These are phyloP conservation scores for Harmothoe impar DNA, from an alignment of 2,888 invertebrate species.

Conservation along the genomic window DNA sequence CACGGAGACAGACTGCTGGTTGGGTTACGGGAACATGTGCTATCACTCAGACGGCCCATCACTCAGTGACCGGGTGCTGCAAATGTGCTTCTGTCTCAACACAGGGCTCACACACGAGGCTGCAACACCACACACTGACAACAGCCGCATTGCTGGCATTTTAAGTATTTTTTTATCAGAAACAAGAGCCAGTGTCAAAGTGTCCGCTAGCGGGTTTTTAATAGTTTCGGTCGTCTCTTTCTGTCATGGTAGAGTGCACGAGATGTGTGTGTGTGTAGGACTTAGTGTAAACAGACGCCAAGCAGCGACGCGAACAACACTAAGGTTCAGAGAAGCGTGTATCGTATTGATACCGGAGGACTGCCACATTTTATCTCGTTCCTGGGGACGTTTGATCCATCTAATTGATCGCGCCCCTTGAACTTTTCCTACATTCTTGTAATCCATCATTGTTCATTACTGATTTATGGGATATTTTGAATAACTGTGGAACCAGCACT, in stretches of 20 bases:
- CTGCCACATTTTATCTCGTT: conserved; percentile 43
- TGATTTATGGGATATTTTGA: neutral
- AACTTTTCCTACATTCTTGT: conserved; percentile 2
- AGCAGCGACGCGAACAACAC: neutral
- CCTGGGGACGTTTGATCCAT: neutral
- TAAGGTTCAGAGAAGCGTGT: neutral
- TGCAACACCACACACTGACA: neutral
- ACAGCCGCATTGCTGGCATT: neutral
- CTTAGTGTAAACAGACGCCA: neutral
- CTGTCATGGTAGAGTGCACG: neutral
- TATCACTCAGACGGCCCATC: neutral
- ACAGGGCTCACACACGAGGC: neutral
- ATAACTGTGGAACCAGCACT: conserved; percentile 2
- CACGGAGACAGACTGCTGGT: neutral
- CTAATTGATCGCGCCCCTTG: neutral
- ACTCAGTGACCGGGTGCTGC: neutral
- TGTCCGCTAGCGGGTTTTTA: neutral
- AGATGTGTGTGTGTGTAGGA: neutral
- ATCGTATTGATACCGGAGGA: neutral
- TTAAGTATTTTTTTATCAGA: neutral
- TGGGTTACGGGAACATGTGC: conserved; percentile 22
- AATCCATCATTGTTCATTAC: neutral
- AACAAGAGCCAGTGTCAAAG: neutral
- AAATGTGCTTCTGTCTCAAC: neutral
- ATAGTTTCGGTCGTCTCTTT: neutral